These are phyloP conservation scores for Ceratosolen fusciceps DNA, from an alignment of 1,140 invertebrate species.

Conservation along the genomic window DNA sequence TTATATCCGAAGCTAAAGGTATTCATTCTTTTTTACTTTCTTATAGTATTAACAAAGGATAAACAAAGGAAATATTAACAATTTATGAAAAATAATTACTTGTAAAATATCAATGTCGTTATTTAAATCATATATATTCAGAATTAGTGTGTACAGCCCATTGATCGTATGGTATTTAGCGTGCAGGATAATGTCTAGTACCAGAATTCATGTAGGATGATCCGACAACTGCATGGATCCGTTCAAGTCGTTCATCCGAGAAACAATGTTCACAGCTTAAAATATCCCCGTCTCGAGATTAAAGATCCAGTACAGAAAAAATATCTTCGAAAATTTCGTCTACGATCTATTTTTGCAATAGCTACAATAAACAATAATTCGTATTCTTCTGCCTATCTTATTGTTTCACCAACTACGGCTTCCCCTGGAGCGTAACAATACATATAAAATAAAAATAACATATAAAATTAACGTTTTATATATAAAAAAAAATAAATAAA, in stretches of 20 bases:
- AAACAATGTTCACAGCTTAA: not conserved
- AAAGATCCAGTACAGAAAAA: not conserved
- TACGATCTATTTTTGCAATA: not conserved
- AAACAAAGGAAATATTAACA: too few relatives aligned
- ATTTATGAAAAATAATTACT: constrained; percentile 1
- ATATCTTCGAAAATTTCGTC: not conserved
- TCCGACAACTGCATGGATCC: not conserved
- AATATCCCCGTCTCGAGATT: not conserved
- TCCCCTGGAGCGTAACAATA: not conserved
- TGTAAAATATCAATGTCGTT: not conserved
- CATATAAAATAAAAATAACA: not conserved
- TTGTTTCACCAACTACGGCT: not conserved
- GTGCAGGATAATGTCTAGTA: too few relatives aligned
- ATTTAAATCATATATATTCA: not conserved
- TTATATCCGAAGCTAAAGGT: too few relatives aligned
- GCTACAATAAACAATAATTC: not conserved
- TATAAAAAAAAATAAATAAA: too few relatives aligned
- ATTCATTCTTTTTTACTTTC: too few relatives aligned
- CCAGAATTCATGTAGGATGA: not conserved
- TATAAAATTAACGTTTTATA: not conserved
- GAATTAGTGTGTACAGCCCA: not conserved
- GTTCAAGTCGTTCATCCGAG: not conserved
- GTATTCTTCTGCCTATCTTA: not conserved
- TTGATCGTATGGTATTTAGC: not conserved
- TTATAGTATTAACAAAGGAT: too few relatives aligned